Percentiles rank a stretch among this genome's conserved stretches.
phyloP scores from a whole-genome alignment of 1,140 invertebrate species.

The Dinoponera quadriceps region DNA sequence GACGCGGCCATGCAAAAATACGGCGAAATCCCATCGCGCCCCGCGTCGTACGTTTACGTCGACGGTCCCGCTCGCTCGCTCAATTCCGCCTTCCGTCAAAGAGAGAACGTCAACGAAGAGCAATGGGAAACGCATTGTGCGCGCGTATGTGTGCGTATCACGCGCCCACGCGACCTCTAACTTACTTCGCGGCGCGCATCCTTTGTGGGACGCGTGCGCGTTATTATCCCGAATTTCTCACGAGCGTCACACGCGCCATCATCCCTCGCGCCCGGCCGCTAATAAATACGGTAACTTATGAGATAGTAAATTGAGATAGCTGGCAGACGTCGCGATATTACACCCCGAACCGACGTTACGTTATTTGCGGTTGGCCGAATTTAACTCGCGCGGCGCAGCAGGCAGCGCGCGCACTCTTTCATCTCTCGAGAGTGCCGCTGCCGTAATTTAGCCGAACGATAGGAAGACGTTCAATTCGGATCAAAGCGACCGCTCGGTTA shows the following conservation, averaged over 20 bases:
- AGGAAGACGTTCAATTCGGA: slow-evolving; percentile 8
- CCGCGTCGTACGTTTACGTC: too few relatives aligned
- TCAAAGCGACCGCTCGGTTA: slow-evolving; percentile 11
- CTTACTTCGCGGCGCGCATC: background rate
- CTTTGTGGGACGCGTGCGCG: slow-evolving; percentile 29
- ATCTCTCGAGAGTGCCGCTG: slow-evolving; percentile 3
- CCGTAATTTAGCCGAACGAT: slow-evolving; percentile 11
- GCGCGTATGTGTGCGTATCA: too few relatives aligned
- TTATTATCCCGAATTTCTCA: slow-evolving; percentile 54
- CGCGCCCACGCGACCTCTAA: background rate
- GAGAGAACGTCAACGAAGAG: background rate
- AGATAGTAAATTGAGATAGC: slow-evolving; percentile 46
- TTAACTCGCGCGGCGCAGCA: slow-evolving; percentile 4
- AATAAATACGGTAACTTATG: slow-evolving; percentile 63
- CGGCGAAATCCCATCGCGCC: background rate
- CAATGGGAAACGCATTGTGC: background rate
- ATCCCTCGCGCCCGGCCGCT: background rate
- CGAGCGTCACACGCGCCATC: background rate
- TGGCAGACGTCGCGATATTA: slow-evolving; percentile 12
- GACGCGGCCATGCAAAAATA: background rate
- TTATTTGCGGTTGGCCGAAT: slow-evolving; percentile 34
- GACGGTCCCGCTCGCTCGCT: background rate
- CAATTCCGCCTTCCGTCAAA: background rate
- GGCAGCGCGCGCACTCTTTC: slow-evolving; percentile 30
- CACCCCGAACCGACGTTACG: slow-evolving; percentile 10